These are phyloP conservation scores for Tanypteryx hageni DNA, from an alignment of 2,888 invertebrate species.

Conservation along the genomic window DNA sequence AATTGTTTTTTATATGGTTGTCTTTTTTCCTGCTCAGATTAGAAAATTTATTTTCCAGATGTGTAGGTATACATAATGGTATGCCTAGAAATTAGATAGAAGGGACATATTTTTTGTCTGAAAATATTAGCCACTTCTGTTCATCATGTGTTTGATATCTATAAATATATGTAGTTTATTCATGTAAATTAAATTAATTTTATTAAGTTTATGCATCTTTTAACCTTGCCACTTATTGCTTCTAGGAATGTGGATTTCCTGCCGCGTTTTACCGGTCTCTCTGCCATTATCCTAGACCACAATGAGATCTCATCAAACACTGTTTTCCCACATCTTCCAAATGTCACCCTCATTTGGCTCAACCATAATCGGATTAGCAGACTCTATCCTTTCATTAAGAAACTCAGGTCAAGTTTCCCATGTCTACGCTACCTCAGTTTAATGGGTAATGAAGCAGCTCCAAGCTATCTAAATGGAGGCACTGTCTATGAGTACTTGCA, in stretches of 20 bases:
- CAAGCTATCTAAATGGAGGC: conserved; percentile 86
- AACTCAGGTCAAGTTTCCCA: conserved; percentile 84
- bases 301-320: conserved; percentile 85
- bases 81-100: no score
- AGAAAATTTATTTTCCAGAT: no score
- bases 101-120: no score
- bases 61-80: no score
- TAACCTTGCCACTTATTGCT: conserved; percentile 69
- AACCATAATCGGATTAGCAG: conserved; percentile 79
- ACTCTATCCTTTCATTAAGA: conserved; percentile 85
- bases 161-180: no score
- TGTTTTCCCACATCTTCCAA: conserved; percentile 83
- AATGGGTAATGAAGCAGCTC: conserved; percentile 91
- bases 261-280: conserved; percentile 83
- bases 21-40: no score
- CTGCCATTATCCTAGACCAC: conserved; percentile 88
- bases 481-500: conserved; percentile 86
- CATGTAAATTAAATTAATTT: no score
- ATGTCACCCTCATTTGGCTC: conserved; percentile 86
- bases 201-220: background rate
- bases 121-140: no score
- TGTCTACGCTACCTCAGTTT: conserved; percentile 86
- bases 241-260: conserved; percentile 85
- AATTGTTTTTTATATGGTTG: no score
- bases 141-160: no score